Conservation (phyloP, 2,888 invertebrate species). For the Chrysolina haemoptera region DNA sequence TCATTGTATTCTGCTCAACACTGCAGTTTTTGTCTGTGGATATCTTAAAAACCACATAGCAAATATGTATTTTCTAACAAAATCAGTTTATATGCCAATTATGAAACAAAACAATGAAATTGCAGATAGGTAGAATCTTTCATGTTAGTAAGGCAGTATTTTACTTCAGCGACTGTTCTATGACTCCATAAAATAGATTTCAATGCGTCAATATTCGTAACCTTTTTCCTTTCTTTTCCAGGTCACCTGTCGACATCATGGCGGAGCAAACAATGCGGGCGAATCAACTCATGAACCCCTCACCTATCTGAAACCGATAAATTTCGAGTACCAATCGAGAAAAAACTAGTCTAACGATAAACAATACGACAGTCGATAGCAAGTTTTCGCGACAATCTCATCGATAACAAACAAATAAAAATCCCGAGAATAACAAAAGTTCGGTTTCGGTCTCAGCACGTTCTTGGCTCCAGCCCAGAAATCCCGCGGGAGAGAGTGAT, state of each 20-base stretch:
- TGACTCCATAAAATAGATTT: background rate
- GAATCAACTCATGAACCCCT: constrained; percentile 28
- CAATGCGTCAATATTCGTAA: constrained; percentile 13
- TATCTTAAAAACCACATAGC: no score
- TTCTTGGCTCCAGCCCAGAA: constrained; percentile 39
- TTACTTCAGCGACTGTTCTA: no score
- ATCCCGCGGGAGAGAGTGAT: constrained; percentile 25
- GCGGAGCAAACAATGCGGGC: constrained; percentile 28
- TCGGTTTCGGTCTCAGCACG: constrained; percentile 13
- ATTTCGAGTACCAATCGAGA: constrained; percentile 40
- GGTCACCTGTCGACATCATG: constrained; percentile 33
- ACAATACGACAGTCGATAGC: constrained; percentile 27
- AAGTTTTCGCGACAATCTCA: constrained; percentile 30
- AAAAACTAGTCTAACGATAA: constrained; percentile 31
- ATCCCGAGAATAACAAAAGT: background rate
- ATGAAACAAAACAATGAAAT: no score
- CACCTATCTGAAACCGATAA: constrained; percentile 41
- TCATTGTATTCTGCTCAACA: no score
- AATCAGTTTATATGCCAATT: no score
- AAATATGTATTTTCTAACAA: no score
- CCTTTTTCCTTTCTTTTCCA: constrained; percentile 30
- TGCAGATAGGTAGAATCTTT: no score
- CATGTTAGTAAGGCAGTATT: no score
- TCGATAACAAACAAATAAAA: constrained; percentile 27
- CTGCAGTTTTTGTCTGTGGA: no score